Conservation (phyloP, 2,888 invertebrate species). For the Seira ritae region DNA sequence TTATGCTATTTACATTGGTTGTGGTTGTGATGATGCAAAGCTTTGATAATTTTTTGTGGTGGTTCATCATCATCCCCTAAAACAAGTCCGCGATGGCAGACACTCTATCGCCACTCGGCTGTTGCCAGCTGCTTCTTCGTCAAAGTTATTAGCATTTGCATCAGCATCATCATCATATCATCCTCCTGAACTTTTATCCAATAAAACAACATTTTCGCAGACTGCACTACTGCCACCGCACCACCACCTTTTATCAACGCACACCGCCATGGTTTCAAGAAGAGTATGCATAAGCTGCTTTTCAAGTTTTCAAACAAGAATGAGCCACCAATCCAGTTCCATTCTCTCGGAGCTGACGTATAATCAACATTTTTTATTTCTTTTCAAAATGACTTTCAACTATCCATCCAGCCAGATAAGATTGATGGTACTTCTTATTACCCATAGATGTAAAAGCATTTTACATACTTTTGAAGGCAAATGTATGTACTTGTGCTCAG, state of each 20-base stretch:
- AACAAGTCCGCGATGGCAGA: conserved; percentile 59
- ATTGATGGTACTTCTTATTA: conserved; percentile 24
- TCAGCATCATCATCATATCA: background rate
- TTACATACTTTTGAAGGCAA: no score
- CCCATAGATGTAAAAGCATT: background rate
- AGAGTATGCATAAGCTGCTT: conserved; percentile 13
- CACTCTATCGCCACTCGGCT: conserved; percentile 70
- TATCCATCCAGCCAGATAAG: conserved; percentile 12
- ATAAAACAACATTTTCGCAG: conserved; percentile 5
- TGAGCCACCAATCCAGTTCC: conserved; percentile 40
- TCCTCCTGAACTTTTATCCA: background rate
- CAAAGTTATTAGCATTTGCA: conserved; percentile 29
- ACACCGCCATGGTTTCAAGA: background rate
- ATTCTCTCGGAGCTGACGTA: conserved; percentile 22
- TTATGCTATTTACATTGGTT: background rate
- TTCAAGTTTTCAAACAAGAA: conserved; percentile 27
- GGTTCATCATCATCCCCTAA: conserved; percentile 1
- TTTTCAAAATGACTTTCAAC: conserved; percentile 44
- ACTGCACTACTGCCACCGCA: conserved; percentile 30
- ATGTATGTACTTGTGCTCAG: no score
- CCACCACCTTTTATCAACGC: conserved; percentile 1
- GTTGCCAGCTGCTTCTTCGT: conserved; percentile 64
- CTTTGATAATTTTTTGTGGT: conserved; percentile 3
- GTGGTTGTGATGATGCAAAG: background rate
- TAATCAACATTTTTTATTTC: conserved; percentile 36